Evolutionary conservation across 2,113 vertebrate genomes (phyloP).

Genomic region (Hemicordylus capensis): DNA sequence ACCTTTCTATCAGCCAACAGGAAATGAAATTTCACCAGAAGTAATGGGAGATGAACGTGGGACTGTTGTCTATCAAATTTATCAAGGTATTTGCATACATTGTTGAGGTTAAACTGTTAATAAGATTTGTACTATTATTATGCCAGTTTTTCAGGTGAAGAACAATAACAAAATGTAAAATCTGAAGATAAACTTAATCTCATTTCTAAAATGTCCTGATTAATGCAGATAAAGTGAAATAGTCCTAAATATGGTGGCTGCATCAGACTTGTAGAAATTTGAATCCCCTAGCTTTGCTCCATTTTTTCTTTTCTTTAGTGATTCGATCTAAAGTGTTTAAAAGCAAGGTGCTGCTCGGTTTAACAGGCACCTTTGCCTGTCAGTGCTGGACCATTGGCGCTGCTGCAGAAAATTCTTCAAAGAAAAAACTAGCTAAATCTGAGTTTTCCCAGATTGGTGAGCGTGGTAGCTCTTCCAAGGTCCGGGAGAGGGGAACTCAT

Average conservation of each 20-base stretch:
- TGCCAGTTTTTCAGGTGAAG: background rate
- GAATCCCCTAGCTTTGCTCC: background rate
- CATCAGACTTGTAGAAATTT: background rate
- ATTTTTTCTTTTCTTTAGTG: no score
- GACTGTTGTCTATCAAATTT: constrained; percentile 79
- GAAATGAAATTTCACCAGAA: constrained; percentile 64
- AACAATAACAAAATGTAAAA: background rate
- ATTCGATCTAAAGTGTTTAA: no score
- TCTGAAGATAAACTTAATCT: background rate
- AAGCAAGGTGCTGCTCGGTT: no score
- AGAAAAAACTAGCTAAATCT: no score
- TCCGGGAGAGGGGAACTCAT: no score
- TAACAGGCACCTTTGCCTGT: no score
- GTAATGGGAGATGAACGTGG: constrained; percentile 69
- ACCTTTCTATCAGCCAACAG: constrained; percentile 81
- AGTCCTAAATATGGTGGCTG: background rate
- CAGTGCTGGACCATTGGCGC: no score
- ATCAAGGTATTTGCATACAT: constrained; percentile 75
- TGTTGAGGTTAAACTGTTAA: background rate
- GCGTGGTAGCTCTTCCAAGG: no score
- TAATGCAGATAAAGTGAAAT: background rate
- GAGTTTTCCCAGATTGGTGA: no score
- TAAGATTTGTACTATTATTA: background rate
- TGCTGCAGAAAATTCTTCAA: no score
- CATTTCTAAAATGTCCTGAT: background rate